Conservation (phyloP, 2,113 vertebrate genomes). For the Macquaria australasica region DNA sequence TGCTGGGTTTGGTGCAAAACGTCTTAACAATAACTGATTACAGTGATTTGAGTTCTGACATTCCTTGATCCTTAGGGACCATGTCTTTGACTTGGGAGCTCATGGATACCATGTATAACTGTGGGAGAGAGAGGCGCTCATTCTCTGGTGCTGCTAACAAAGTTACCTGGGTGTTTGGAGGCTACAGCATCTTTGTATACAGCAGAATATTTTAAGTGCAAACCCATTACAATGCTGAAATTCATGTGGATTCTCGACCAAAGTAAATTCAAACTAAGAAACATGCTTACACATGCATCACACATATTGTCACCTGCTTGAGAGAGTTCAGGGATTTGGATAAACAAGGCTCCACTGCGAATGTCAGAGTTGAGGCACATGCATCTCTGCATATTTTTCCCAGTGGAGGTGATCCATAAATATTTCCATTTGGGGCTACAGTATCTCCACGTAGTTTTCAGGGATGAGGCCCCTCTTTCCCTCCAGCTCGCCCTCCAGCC, state of each 20-base stretch:
- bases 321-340: slow-evolving; percentile 33
- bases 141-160: slow-evolving; percentile 33
- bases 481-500: slow-evolving; percentile 97
- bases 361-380: slow-evolving; percentile 38
- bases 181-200: slow-evolving; percentile 48
- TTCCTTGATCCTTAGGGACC: slow-evolving; percentile 32
- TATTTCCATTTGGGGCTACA: slow-evolving; percentile 78
- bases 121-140: slow-evolving; percentile 56
- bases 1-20: slow-evolving; percentile 16
- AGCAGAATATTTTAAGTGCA: slow-evolving; percentile 47
- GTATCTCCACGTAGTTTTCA: slow-evolving; percentile 96
- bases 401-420: slow-evolving; percentile 49
- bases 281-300: slow-evolving; percentile 25
- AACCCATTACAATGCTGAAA: slow-evolving; percentile 25
- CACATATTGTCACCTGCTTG: slow-evolving; percentile 20
- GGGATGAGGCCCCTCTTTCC: slow-evolving; percentile 98
- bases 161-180: slow-evolving; percentile 26
- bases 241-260: slow-evolving; percentile 8
- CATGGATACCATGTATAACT: slow-evolving; percentile 92
- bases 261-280: slow-evolving; percentile 31
- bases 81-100: slow-evolving; percentile 65
- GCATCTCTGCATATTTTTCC: slow-evolving; percentile 17
- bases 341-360: slow-evolving; percentile 37
- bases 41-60: slow-evolving; percentile 31
- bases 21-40: slow-evolving; percentile 1